These are phyloP conservation scores for Aegotheles bennettii DNA, from an alignment of 2,113 vertebrate species.

Conservation along the genomic window DNA sequence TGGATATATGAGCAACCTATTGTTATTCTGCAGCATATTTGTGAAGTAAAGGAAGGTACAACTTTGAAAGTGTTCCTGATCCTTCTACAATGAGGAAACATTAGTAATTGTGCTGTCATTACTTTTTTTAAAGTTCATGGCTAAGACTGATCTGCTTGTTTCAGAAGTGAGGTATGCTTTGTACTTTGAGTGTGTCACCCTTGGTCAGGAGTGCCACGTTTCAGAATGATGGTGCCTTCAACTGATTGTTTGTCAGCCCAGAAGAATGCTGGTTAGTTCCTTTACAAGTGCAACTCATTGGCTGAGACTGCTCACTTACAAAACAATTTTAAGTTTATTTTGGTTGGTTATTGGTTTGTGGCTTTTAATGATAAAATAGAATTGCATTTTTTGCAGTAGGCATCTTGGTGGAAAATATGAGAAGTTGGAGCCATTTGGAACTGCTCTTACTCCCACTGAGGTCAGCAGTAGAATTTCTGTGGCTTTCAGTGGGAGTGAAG, in stretches of 20 bases:
- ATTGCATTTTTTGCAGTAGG: background rate
- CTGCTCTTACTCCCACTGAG: background rate
- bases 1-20: background rate
- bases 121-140: background rate
- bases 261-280: background rate
- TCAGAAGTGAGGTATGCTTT: background rate
- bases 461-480: conserved; percentile 35
- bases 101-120: conserved; percentile 3
- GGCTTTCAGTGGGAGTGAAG: conserved; percentile 4
- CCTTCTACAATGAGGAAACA: background rate
- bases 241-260: background rate
- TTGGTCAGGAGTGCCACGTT: background rate
- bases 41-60: background rate
- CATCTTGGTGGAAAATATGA: background rate
- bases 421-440: background rate
- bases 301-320: background rate
- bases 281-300: background rate
- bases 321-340: background rate
- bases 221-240: background rate
- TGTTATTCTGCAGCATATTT: background rate
- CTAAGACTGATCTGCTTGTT: background rate
- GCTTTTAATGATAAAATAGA: background rate
- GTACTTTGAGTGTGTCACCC: background rate
- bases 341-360: conserved; percentile 5
- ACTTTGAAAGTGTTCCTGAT: background rate